Evolutionary conservation across 1,140 invertebrate species (phyloP).

Genomic region (Anastrepha ludens): DNA sequence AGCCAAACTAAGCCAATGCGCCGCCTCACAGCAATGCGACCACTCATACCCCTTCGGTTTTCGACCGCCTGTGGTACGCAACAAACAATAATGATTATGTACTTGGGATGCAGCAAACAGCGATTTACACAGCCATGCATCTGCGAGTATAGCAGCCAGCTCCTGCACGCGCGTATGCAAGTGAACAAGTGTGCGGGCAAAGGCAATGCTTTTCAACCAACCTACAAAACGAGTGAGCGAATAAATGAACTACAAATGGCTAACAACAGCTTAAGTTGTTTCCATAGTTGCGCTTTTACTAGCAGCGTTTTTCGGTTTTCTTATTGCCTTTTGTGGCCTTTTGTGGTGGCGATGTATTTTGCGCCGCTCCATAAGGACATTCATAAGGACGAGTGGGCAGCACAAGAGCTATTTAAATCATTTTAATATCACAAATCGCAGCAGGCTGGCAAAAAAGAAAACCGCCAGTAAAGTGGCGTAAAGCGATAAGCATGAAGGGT

Average conservation of each 20-base stretch:
- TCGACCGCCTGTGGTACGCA: neutral
- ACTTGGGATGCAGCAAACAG: conserved; percentile 38
- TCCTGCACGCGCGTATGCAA: neutral
- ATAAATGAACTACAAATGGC: conserved; percentile 49
- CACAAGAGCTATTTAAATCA: conserved; percentile 40
- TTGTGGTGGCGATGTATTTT: neutral
- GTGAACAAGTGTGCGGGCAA: neutral
- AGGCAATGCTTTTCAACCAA: neutral
- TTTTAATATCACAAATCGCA: conserved; percentile 51
- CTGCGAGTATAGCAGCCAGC: neutral
- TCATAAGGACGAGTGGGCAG: conserved; percentile 35
- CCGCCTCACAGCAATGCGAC: neutral
- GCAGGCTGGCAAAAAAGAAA: neutral
- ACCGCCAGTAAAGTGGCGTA: neutral
- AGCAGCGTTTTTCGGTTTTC: conserved; percentile 5
- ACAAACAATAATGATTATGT: conserved; percentile 52
- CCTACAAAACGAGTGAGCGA: conserved; percentile 26
- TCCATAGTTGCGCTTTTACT: conserved; percentile 39
- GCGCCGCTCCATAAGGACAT: conserved; percentile 19
- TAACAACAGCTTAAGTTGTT: conserved; percentile 50
- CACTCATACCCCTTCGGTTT: neutral
- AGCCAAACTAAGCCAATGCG: no score
- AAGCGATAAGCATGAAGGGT: conserved; percentile 2
- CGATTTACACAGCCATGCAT: neutral
- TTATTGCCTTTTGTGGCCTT: conserved; percentile 11